Evolutionary conservation across 2,888 invertebrate genomes (phyloP).

Genomic region (Tiphia femorata): DNA sequence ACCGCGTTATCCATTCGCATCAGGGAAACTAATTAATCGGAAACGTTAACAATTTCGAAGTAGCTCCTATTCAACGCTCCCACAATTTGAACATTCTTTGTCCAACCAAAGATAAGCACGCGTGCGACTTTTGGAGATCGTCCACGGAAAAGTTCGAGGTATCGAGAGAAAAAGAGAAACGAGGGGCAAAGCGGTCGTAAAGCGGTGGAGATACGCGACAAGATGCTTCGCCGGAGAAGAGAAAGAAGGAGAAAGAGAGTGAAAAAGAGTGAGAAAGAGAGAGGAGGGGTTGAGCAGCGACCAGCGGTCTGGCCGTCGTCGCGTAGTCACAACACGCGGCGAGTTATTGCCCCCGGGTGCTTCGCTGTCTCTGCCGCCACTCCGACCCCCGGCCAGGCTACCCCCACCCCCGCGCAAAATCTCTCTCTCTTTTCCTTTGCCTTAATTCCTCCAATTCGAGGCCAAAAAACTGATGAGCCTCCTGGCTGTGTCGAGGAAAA

Average conservation of each 20-base stretch:
- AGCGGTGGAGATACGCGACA: too few relatives aligned
- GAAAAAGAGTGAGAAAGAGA: background rate
- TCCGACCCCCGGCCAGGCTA: slow-evolving; percentile 13
- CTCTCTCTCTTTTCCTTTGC: slow-evolving; percentile 36
- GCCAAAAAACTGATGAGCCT: slow-evolving; percentile 48
- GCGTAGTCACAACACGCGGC: slow-evolving; percentile 60
- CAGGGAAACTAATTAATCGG: too few relatives aligned
- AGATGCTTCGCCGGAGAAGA: background rate
- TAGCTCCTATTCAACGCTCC: too few relatives aligned
- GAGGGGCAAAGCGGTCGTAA: too few relatives aligned
- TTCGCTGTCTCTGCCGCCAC: slow-evolving; percentile 19
- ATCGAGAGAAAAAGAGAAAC: too few relatives aligned
- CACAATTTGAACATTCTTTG: too few relatives aligned
- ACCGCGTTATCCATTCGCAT: too few relatives aligned
- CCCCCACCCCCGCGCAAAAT: slow-evolving; percentile 22
- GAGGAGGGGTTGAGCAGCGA: slow-evolving; percentile 42
- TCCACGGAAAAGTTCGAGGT: too few relatives aligned
- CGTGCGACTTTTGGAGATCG: too few relatives aligned
- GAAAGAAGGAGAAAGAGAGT: background rate
- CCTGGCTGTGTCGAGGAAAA: slow-evolving; percentile 21
- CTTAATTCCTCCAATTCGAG: slow-evolving; percentile 54
- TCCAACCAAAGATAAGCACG: too few relatives aligned
- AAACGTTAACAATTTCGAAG: too few relatives aligned
- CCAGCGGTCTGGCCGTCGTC: slow-evolving; percentile 64
- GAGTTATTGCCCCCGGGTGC: slow-evolving; percentile 56